phyloP scores from a whole-genome alignment of 2,888 invertebrate species.

The Drosophila subsilvestris region DNA sequence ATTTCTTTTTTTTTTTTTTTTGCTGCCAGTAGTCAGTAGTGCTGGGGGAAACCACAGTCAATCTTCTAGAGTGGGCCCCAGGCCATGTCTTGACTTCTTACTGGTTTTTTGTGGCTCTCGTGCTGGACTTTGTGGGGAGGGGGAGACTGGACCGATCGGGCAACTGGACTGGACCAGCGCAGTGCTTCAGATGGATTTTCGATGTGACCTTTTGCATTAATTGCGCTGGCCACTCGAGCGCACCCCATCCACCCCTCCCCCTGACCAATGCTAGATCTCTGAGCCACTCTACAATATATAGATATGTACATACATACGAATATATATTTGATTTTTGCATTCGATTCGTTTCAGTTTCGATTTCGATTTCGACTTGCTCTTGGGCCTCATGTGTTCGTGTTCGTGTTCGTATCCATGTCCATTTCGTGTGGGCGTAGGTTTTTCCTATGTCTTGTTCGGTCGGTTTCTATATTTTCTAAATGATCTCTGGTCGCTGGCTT shows the following conservation, averaged over 20 bases:
- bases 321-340: slow-evolving; percentile 25
- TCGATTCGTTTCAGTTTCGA: slow-evolving; percentile 33
- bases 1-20: neutral
- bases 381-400: neutral
- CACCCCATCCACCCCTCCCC: neutral
- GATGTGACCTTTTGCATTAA: slow-evolving; percentile 73
- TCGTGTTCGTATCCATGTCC: slow-evolving; percentile 12
- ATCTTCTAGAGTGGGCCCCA: slow-evolving; percentile 33
- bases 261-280: slow-evolving; percentile 54
- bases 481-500: slow-evolving; percentile 25
- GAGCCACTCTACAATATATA: slow-evolving; percentile 33
- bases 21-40: slow-evolving; percentile 5
- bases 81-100: slow-evolving; percentile 39
- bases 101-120: slow-evolving; percentile 31
- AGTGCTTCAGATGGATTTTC: slow-evolving; percentile 25
- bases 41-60: slow-evolving; percentile 4
- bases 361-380: slow-evolving; percentile 30
- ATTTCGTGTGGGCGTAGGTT: slow-evolving; percentile 61
- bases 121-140: too few species aligned
- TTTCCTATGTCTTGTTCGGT: slow-evolving; percentile 50
- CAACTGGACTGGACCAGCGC: slow-evolving; percentile 9
- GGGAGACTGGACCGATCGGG: slow-evolving; percentile 1
- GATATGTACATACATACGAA: neutral
- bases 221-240: slow-evolving; percentile 39
- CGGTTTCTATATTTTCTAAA: slow-evolving; percentile 29